Percentiles rank a stretch among this genome's conserved stretches.
These are phyloP conservation scores for Psophia crepitans DNA, from an alignment of 2,113 vertebrate species.

Conservation along the genomic window DNA sequence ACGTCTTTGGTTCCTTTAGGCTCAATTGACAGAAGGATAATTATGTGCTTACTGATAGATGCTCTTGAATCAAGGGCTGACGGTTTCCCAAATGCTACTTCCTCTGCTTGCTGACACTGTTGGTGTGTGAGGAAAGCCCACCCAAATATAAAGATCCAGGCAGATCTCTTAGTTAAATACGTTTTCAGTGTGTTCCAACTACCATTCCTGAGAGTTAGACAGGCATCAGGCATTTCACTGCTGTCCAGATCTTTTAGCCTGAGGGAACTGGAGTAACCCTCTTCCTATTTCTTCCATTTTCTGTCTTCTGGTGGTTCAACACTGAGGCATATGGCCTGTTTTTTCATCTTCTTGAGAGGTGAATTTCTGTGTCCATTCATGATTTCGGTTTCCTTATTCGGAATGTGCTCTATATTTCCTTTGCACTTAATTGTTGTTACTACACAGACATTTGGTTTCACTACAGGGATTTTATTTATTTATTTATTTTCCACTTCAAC, in stretches of 20 bases:
- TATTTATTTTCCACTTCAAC: background rate
- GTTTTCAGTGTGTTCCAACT: background rate
- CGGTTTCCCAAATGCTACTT: background rate
- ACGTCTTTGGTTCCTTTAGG: background rate
- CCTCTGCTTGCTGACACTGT: background rate
- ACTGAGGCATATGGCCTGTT: background rate
- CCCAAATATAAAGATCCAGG: background rate
- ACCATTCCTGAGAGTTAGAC: background rate
- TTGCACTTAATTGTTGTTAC: background rate
- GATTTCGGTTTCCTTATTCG: background rate
- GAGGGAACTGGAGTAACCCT: background rate
- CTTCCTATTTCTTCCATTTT: background rate
- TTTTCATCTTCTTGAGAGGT: background rate
- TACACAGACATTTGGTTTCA: background rate
- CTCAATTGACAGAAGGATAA: background rate
- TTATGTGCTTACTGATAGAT: background rate
- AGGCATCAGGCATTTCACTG: background rate
- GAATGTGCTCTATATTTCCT: background rate
- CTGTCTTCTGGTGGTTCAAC: background rate
- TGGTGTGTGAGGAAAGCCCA: background rate
- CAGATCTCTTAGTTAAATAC: background rate
- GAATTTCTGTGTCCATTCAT: background rate
- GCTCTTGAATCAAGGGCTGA: background rate
- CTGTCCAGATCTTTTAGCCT: background rate
- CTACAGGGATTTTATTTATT: background rate